Conservation (phyloP, 2,888 invertebrate species). For the Cheilosia vernalis region DNA sequence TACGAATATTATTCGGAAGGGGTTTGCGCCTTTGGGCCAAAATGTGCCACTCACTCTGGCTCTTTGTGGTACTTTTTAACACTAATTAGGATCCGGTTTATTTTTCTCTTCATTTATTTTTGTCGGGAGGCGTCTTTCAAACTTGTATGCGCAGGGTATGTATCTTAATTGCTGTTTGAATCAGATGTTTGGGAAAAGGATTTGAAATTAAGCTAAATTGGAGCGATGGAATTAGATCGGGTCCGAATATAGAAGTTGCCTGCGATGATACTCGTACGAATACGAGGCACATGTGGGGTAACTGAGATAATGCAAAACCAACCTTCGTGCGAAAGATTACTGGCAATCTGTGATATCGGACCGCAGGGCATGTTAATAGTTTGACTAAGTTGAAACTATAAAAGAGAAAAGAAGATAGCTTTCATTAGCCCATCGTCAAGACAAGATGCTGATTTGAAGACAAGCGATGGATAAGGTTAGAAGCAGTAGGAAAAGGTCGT, state of each 20-base stretch:
- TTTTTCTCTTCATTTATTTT: not conserved
- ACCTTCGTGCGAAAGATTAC: too few relatives aligned
- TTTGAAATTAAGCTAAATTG: constrained; percentile 32
- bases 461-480: constrained; percentile 13
- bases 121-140: not conserved
- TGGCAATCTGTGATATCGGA: too few relatives aligned
- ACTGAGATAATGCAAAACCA: too few relatives aligned
- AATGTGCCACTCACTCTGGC: constrained; percentile 11
- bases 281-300: not conserved
- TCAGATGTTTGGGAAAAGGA: constrained; percentile 10
- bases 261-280: too few relatives aligned
- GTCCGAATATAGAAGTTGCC: too few relatives aligned
- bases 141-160: not conserved
- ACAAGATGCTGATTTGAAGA: constrained; percentile 4
- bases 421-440: not conserved
- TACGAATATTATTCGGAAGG: constrained; percentile 2
- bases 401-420: too few relatives aligned
- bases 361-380: too few relatives aligned
- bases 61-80: constrained; percentile 39
- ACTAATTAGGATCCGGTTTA: constrained; percentile 60
- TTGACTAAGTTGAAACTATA: too few relatives aligned
- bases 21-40: constrained; percentile 26
- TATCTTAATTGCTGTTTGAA: constrained; percentile 25
- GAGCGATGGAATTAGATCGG: constrained; percentile 13
- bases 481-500: constrained; percentile 22